A percentile compares a stretch with the other conserved stretches of the same genome.
Evolutionary conservation across 2,888 invertebrate species (phyloP).

Genomic region (Troides oblongomaculatus): DNA sequence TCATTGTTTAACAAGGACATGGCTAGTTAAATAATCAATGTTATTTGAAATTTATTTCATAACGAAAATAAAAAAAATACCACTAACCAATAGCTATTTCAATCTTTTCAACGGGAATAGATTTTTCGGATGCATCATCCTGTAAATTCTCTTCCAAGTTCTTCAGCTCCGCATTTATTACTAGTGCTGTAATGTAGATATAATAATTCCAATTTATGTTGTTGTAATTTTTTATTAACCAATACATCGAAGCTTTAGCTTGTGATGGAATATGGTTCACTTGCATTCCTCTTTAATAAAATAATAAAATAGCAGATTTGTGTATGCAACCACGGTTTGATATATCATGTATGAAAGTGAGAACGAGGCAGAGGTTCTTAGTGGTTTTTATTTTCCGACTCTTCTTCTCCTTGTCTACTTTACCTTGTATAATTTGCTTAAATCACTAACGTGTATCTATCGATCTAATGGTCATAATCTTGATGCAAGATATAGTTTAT

Average conservation of each 20-base stretch:
- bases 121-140: conserved; percentile 55
- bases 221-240: too few species aligned
- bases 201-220: neutral
- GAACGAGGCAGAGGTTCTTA: too few species aligned
- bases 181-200: conserved; percentile 7
- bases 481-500: neutral
- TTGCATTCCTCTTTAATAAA: too few species aligned
- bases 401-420: too few species aligned
- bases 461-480: neutral
- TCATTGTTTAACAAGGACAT: too few species aligned
- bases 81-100: conserved; percentile 63
- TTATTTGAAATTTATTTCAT: neutral
- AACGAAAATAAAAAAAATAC: neutral
- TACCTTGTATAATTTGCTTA: neutral
- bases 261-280: too few species aligned
- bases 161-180: conserved; percentile 45
- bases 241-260: too few species aligned
- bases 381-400: too few species aligned
- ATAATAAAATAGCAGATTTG: too few species aligned
- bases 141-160: conserved; percentile 50
- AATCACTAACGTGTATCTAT: neutral
- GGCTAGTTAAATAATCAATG: neutral
- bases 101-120: conserved; percentile 63
- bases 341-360: too few species aligned
- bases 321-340: too few species aligned